Conservation (phyloP, 2,113 vertebrate species). For the Petromus typicus region DNA sequence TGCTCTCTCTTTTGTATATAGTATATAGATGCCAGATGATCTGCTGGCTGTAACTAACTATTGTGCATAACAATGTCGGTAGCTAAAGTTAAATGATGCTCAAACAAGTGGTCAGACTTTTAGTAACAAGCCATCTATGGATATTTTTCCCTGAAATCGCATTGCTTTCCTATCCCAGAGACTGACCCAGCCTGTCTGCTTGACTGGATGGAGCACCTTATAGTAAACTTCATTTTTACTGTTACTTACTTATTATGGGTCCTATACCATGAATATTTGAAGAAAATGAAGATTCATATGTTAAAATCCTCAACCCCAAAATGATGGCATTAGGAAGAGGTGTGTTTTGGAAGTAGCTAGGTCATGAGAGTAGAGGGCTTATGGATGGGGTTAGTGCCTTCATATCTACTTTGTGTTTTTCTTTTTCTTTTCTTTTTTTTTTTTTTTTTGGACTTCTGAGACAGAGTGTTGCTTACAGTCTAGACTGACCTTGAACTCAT, state of each 20-base stretch:
- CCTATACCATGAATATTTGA: not conserved
- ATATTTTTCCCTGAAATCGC: not conserved
- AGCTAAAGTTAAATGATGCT: not conserved
- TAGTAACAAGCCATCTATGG: not conserved
- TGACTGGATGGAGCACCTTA: not conserved
- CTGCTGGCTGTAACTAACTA: not conserved
- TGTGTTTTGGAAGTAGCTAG: not conserved
- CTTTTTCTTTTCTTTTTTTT: not conserved
- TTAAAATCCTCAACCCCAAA: not conserved
- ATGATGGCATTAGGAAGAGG: not conserved
- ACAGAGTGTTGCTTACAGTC: not conserved
- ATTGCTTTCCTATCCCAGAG: not conserved
- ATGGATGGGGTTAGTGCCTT: not conserved
- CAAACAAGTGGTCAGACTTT: not conserved
- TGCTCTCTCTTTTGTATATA: constrained; percentile 20
- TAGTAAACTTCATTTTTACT: not conserved
- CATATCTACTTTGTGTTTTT: not conserved
- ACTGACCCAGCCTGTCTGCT: not conserved
- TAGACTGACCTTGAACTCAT: not conserved
- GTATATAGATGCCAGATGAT: constrained; percentile 17
- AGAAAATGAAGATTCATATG: not conserved
- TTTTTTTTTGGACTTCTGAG: not conserved
- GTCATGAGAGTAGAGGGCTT: not conserved
- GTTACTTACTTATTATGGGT: not conserved
- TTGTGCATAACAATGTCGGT: not conserved